Percentiles rank a stretch among this genome's conserved stretches.
Evolutionary conservation across 1,140 invertebrate genomes (phyloP).

Genomic region (Drosophila funebris): DNA sequence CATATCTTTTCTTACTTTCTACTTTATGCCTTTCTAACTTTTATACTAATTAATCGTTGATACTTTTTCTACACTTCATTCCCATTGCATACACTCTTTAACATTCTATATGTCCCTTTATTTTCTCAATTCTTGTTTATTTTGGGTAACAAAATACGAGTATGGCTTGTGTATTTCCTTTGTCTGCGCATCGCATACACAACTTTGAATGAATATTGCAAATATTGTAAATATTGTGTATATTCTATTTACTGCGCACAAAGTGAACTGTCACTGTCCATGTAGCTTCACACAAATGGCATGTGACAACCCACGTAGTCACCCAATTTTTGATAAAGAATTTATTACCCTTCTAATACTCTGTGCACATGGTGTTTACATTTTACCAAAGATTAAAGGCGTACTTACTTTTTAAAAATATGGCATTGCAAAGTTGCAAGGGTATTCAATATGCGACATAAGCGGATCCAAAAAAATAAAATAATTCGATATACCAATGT

Average conservation of each 20-base stretch:
- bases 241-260: slow-evolving; percentile 3
- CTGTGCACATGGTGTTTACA: neutral
- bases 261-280: slow-evolving; percentile 18
- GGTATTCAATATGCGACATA: no score
- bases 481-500: neutral
- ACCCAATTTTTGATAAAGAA: slow-evolving; percentile 4
- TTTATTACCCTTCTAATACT: neutral
- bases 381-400: no score
- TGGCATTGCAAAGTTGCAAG: no score
- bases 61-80: neutral
- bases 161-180: neutral
- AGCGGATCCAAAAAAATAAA: no score
- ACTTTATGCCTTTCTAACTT: neutral
- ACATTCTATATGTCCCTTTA: neutral
- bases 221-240: slow-evolving; percentile 14
- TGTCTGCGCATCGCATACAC: slow-evolving; percentile 6
- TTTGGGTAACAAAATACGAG: neutral
- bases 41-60: slow-evolving; percentile 2
- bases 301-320: neutral
- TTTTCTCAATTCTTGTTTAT: neutral
- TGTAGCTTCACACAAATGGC: neutral
- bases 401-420: no score
- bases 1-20: neutral
- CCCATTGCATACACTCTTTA: neutral
- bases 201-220: slow-evolving; percentile 11